phyloP scores from a whole-genome alignment of 1,140 invertebrate genomes.

The Cardiocondyla obscurior region DNA sequence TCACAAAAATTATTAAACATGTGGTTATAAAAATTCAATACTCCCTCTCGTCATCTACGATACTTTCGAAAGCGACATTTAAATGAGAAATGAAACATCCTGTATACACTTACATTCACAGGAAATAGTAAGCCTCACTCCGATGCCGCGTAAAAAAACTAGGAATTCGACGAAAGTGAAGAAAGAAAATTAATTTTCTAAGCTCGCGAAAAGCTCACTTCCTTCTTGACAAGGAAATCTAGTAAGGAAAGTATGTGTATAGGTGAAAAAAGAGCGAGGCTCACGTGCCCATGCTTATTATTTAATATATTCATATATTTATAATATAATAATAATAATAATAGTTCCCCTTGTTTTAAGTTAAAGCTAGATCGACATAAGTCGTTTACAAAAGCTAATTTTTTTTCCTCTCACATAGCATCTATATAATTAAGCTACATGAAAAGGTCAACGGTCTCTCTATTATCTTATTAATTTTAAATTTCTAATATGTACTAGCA shows the following conservation, averaged over 20 bases:
- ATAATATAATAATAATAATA: slow-evolving; percentile 45
- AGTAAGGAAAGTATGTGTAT: neutral
- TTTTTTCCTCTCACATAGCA: neutral
- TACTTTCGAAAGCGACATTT: neutral
- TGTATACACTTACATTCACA: neutral
- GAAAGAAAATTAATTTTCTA: neutral
- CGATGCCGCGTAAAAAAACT: neutral
- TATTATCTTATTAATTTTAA: slow-evolving; percentile 70
- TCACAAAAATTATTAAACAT: too few relatives aligned
- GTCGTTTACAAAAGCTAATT: slow-evolving; percentile 36
- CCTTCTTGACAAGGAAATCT: neutral
- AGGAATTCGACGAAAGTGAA: neutral
- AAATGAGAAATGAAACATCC: neutral
- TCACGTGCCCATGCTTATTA: neutral
- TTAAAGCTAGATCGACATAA: slow-evolving; percentile 54
- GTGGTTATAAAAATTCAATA: neutral
- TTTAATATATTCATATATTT: neutral
- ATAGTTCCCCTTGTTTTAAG: slow-evolving; percentile 46
- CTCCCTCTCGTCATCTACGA: neutral
- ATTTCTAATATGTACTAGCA: slow-evolving; percentile 67
- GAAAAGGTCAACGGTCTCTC: too few relatives aligned
- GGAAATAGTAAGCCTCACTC: neutral
- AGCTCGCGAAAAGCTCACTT: neutral
- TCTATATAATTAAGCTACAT: too few relatives aligned
- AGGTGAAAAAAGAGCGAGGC: slow-evolving; percentile 3